These are phyloP conservation scores for Acanthopleura granulata DNA, from an alignment of 2,888 invertebrate species.

Conservation along the genomic window DNA sequence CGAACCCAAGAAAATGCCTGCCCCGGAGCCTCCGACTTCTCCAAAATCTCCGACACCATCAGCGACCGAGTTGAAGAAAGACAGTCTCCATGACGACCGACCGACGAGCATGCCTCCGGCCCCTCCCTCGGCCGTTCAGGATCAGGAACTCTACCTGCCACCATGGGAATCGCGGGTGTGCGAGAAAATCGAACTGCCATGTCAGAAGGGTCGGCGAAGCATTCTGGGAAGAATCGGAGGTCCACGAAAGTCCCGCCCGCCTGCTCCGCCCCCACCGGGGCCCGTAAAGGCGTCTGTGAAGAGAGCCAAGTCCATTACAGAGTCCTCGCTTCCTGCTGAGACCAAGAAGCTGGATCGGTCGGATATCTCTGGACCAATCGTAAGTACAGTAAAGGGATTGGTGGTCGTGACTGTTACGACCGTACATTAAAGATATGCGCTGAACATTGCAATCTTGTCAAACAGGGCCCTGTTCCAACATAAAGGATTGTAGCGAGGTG, in stretches of 20 bases:
- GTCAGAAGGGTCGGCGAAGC: constrained; percentile 17
- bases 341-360: constrained; percentile 56
- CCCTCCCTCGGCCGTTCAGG: neutral
- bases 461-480: too few species aligned
- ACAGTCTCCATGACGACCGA: neutral
- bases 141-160: constrained; percentile 14
- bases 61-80: neutral
- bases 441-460: too few species aligned
- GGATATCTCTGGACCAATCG: constrained; percentile 63
- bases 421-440: too few species aligned
- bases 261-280: constrained; percentile 29
- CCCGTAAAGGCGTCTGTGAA: constrained; percentile 51
- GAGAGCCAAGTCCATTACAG: constrained; percentile 57
- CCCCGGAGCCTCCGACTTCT: constrained; percentile 34
- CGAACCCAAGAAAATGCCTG: constrained; percentile 29
- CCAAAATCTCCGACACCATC: constrained; percentile 20
- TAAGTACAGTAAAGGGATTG: constrained; percentile 36
- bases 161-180: constrained; percentile 7
- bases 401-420: too few species aligned
- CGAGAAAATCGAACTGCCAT: constrained; percentile 59
- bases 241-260: constrained; percentile 9
- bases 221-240: constrained; percentile 18
- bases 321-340: constrained; percentile 42
- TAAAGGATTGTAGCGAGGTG: too few species aligned
- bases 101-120: neutral